A percentile compares a stretch with the other conserved stretches of the same genome.
phyloP scores from a whole-genome alignment of 2,113 vertebrate genomes.

The Elgaria multicarinata region DNA sequence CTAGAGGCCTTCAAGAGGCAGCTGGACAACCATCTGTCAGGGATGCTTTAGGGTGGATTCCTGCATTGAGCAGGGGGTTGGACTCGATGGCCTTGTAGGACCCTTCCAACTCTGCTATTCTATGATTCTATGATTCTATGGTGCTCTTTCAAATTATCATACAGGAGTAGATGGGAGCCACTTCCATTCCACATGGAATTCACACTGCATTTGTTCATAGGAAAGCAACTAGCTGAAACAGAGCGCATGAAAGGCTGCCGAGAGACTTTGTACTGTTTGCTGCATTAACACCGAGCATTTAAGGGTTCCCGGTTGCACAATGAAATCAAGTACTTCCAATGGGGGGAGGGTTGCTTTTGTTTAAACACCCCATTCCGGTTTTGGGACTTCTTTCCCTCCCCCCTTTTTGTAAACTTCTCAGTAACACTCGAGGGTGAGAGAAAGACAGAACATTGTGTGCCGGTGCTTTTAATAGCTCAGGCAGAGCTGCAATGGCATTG shows the following conservation, averaged over 20 bases:
- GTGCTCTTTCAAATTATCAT: background rate
- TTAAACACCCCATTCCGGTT: background rate
- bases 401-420: slow-evolving; percentile 6
- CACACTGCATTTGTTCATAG: background rate
- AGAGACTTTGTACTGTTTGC: background rate
- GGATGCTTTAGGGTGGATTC: too few relatives aligned
- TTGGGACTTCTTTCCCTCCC: accelerated
- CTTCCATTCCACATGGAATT: slow-evolving; percentile 28
- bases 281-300: background rate
- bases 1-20: too few relatives aligned
- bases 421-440: background rate
- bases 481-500: slow-evolving; percentile 1
- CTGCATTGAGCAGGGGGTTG: too few relatives aligned
- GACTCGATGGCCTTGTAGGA: too few relatives aligned
- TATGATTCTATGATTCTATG: too few relatives aligned
- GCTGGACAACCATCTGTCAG: too few relatives aligned
- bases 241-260: background rate
- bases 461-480: slow-evolving; percentile 34
- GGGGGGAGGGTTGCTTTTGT: background rate
- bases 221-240: background rate
- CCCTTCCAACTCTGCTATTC: too few relatives aligned
- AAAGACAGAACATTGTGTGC: slow-evolving; percentile 36
- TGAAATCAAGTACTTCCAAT: slow-evolving; percentile 5
- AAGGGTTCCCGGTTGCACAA: background rate
- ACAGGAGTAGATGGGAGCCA: slow-evolving; percentile 3